Base-by-base conservation (phyloP, 2,888 invertebrate genomes). In the Lepidochrysops patricia region DNA sequence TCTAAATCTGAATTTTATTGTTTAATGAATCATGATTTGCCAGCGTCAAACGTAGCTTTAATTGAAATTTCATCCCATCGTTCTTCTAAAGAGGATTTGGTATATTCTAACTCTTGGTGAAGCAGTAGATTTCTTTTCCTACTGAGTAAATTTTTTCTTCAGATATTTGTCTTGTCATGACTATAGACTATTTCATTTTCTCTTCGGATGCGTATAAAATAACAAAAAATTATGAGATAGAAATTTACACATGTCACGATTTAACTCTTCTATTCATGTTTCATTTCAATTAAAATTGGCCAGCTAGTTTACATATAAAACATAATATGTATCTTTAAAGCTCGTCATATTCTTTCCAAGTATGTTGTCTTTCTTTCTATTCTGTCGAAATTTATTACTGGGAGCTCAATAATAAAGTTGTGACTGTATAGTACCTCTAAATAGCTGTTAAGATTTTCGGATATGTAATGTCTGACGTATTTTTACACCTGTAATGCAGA, bases 31-130 rank as follows among this genome's bases (percentile, higher is more conserved):
- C 19, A 56, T 61, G 60, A 56, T 66, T 64, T 66, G 62, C 66
- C 68, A 64, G 64, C 65, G 66, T 64, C 66, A 62, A 66, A 62
- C 26, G 32, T 69, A 73, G 86, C 85, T 86, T 86, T 86, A 86
- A 84, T 77, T 77, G 73, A 71, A 69, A 69, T 77, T 76, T 76
- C 73, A 79, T 84, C 85, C 86, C 85, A 85, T 82, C 86, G 85
- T 74, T 73, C 71, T 70, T 61, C 60, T 75, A 77, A 72, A 50
- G 13, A 50, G 50, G 26, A 50, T 26, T 50, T 15, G 43, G 19
- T 37, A 6, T 43, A 43, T 29, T n/a, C 6, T 43, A 19, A 23
- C 19, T 19, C 19, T 23, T 43, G 43, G 23, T 19, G 19, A 43
- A 12, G 9, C 12, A 43, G 2, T 19, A 9, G 7, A 29, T 9